Evolutionary conservation across 2,113 vertebrate species (phyloP).

Genomic region (Lophotis ruficrista): DNA sequence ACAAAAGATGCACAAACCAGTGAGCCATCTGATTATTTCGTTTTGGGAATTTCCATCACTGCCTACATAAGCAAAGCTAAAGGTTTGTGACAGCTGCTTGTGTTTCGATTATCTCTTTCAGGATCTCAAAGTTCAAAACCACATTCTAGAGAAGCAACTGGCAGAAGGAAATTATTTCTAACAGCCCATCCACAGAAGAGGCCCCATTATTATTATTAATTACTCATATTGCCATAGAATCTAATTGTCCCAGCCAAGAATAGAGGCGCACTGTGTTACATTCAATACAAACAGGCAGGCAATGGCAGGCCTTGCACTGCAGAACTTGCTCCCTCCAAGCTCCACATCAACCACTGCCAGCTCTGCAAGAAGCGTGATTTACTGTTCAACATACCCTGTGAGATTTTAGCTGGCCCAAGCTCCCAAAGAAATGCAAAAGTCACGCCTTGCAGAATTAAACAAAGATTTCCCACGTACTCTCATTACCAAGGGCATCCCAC

Average conservation of each 20-base stretch:
- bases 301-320: conserved; percentile 7
- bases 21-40: not conserved
- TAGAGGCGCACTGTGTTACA: not conserved
- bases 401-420: fast-evolving
- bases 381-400: not conserved
- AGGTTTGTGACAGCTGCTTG: conserved; percentile 57
- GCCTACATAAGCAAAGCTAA: conserved; percentile 53
- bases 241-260: conserved; percentile 14
- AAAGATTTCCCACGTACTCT: not conserved
- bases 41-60: conserved; percentile 12
- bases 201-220: conserved; percentile 56
- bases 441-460: not conserved
- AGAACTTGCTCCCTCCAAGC: not conserved
- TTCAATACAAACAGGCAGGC: not conserved
- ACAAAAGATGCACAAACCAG: conserved; percentile 13
- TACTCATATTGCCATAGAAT: conserved; percentile 45
- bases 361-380: not conserved
- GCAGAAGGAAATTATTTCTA: conserved; percentile 54
- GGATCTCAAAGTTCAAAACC: conserved; percentile 51
- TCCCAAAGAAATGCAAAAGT: not conserved
- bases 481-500: not conserved
- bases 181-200: conserved; percentile 10
- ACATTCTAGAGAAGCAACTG: conserved; percentile 58
- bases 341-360: not conserved
- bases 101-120: conserved; percentile 28